Evolutionary conservation across 2,797 vertebrate species (phyloP), one percentile per base, ranked within the genome.

Genomic region (Apodemus agrarius): DNA sequence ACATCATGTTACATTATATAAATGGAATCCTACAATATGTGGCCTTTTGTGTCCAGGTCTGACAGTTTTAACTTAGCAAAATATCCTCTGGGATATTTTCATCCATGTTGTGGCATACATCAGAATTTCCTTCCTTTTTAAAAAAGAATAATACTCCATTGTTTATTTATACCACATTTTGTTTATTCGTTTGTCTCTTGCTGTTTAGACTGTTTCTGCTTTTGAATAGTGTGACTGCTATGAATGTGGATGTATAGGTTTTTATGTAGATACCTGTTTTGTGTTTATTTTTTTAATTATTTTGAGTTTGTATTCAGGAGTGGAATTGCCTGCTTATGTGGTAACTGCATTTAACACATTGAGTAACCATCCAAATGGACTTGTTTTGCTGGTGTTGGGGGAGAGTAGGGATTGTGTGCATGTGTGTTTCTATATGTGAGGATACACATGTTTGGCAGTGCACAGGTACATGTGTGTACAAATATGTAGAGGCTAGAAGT

Each of bases 251-350:
- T 75, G 34, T 78, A 2, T n/a, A 46, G 3, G 21, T 37, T 54
- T 92, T 80, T 83, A 46, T 87, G 72, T 54, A 76, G 76, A 82
- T 46, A 74, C 43, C 26, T 72, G 43, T 52, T 88, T 72, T 72
- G 67, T 72, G 67, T 37, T 72, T 69, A 34, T n/a, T 79, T 76
- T 76, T 76, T 0, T 16, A 52, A 6, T 81, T 80, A 74, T 95
- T 83, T 74, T 46, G 88, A 90, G 86, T 86, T 21, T 34, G 46
- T 37, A 49, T 67, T 54, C 76, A 90, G 80, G 93, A 93, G 81
- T 14, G 34, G 13, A 92, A 52, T 43, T 76, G 43, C 89, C 61
- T 11, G 1, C 31, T 40, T n/a, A 3, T n/a, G 9, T 57, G 59
- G 57, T 43, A 65, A 65, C 49, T 90, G 17, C 52, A 67, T 90